Conservation (phyloP, 2,888 invertebrate species). For the Himalopsyche kuldschensis region DNA sequence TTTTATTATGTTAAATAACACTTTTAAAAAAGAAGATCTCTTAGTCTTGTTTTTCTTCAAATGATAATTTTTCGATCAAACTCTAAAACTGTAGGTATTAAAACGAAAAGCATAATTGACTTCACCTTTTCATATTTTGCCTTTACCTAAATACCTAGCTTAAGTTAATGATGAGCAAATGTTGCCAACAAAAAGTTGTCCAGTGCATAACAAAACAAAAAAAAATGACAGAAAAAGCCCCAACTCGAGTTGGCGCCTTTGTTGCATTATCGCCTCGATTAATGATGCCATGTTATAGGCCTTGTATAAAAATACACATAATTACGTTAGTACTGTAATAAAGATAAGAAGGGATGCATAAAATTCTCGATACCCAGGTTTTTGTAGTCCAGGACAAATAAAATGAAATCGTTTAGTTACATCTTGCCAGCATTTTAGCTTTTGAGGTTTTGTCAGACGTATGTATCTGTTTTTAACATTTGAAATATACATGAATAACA, state of each 20-base stretch:
- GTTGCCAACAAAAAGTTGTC: conserved; percentile 28
- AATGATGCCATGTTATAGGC: conserved; percentile 39
- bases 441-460: not conserved
- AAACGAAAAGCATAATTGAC: no score
- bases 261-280: conserved; percentile 38
- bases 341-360: conserved; percentile 38
- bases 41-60: no score
- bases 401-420: conserved; percentile 24
- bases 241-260: conserved; percentile 33
- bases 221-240: conserved; percentile 7
- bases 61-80: no score
- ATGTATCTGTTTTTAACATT: not conserved
- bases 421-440: not conserved
- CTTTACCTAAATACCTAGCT: conserved; percentile 27
- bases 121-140: not conserved
- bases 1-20: no score
- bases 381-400: conserved; percentile 18
- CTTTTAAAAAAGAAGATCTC: no score
- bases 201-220: conserved; percentile 5
- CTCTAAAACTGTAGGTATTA: no score
- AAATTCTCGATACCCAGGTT: conserved; percentile 23
- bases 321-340: conserved; percentile 39
- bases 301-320: conserved; percentile 39
- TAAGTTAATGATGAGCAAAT: conserved; percentile 38
- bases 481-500: not conserved